Conservation (phyloP, 1,140 invertebrate species). For the Papilio polytes region DNA sequence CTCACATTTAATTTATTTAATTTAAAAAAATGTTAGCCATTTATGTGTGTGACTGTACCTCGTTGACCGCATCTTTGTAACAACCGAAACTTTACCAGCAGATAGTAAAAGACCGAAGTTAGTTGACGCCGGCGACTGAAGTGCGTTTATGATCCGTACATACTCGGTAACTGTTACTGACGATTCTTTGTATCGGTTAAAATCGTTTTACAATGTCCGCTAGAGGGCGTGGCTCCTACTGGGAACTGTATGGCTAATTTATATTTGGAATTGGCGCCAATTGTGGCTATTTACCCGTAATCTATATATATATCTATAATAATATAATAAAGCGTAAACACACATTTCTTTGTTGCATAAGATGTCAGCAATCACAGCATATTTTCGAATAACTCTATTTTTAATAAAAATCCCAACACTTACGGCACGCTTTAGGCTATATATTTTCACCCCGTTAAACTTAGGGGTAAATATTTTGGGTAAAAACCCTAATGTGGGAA, state of each 20-base stretch:
- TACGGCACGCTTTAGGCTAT: too few species aligned
- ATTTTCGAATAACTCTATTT: too few species aligned
- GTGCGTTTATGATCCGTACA: slow-evolving; percentile 56
- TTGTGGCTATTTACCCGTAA: slow-evolving; percentile 37
- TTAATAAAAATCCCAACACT: too few species aligned
- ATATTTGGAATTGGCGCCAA: slow-evolving; percentile 62
- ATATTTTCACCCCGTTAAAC: too few species aligned
- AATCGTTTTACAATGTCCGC: slow-evolving; percentile 49
- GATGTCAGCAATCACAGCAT: too few species aligned
- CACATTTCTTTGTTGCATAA: too few species aligned
- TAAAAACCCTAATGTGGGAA: too few species aligned
- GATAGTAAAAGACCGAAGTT: slow-evolving; percentile 64
- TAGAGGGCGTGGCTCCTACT: slow-evolving; percentile 47
- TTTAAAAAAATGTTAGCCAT: neutral
- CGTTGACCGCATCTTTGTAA: slow-evolving; percentile 56
- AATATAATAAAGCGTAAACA: too few species aligned
- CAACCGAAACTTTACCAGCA: slow-evolving; percentile 58
- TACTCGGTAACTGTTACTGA: slow-evolving; percentile 55
- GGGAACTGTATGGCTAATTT: slow-evolving; percentile 52
- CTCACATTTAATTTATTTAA: too few species aligned
- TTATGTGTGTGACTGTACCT: slow-evolving; percentile 44
- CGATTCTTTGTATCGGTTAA: slow-evolving; percentile 57
- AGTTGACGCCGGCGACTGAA: slow-evolving; percentile 60
- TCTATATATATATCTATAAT: too few species aligned
- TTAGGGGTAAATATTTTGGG: too few species aligned